phyloP scores from a whole-genome alignment of 2,888 invertebrate genomes.

The Gordius sp. region DNA sequence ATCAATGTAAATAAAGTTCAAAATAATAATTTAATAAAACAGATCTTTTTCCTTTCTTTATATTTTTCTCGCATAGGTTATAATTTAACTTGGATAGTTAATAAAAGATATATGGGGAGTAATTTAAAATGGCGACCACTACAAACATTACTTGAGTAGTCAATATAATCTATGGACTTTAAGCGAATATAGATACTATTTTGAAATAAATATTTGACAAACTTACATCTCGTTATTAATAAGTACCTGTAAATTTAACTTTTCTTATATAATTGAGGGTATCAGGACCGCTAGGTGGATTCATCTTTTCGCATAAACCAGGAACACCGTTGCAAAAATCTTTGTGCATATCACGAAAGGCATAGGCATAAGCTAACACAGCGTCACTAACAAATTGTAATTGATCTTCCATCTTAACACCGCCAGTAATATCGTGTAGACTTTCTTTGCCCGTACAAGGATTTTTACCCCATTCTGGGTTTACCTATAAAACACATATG shows the following conservation, averaged over 20 bases:
- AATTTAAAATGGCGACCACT: too few relatives aligned
- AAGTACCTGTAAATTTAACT: constrained; percentile 60
- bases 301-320: constrained; percentile 57
- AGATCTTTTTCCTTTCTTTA: too few relatives aligned
- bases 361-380: constrained; percentile 72
- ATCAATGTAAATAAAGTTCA: too few relatives aligned
- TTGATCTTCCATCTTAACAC: constrained; percentile 42
- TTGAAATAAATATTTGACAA: too few relatives aligned
- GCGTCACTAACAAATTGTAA: constrained; percentile 85
- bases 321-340: constrained; percentile 46
- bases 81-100: too few relatives aligned
- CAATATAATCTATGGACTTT: too few relatives aligned
- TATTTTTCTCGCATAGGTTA: too few relatives aligned
- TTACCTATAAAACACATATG: not conserved
- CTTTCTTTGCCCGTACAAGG: constrained; percentile 9
- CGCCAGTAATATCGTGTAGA: not conserved
- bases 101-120: too few relatives aligned
- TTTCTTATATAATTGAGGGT: constrained; percentile 53
- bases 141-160: too few relatives aligned
- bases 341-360: constrained; percentile 46
- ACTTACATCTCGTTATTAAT: too few relatives aligned
- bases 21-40: too few relatives aligned
- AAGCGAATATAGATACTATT: too few relatives aligned
- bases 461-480: constrained; percentile 12
- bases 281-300: constrained; percentile 58